Evolutionary conservation across 2,113 vertebrate species (phyloP).

Genomic region (Cinclus cinclus): DNA sequence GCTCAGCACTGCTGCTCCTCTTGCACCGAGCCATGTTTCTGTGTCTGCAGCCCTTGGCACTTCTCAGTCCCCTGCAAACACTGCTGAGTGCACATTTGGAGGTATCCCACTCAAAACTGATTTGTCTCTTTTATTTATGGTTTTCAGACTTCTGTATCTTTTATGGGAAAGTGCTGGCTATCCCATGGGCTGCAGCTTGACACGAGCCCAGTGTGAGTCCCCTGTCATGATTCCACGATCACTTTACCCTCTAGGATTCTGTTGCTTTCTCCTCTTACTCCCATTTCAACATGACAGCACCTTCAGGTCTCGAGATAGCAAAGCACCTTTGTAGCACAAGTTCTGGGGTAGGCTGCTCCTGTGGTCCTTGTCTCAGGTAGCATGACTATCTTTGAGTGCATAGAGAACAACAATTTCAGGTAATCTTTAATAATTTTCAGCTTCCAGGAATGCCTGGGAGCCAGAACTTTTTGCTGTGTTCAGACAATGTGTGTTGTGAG

Average conservation of each 20-base stretch:
- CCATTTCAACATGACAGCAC: neutral
- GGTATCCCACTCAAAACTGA: accelerated
- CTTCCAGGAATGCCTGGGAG: slow-evolving; percentile 17
- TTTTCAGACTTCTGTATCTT: neutral
- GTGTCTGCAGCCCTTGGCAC: accelerated
- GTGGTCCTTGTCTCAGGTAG: neutral
- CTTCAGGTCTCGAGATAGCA: neutral
- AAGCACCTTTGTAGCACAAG: slow-evolving; percentile 46
- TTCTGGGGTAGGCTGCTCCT: neutral
- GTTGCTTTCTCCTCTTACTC: neutral
- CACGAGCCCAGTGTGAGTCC: neutral
- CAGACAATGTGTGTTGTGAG: slow-evolving; percentile 61
- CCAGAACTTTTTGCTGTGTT: slow-evolving; percentile 9
- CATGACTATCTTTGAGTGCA: neutral
- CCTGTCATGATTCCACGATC: neutral
- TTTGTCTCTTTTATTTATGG: neutral
- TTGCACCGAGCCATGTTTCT: accelerated
- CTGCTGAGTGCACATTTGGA: accelerated
- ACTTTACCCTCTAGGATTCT: neutral
- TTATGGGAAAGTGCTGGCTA: neutral
- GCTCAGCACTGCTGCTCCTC: neutral
- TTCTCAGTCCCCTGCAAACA: neutral
- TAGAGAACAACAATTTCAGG: slow-evolving; percentile 31
- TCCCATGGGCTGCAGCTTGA: neutral
- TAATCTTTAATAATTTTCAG: slow-evolving; percentile 60